Conservation (phyloP, 2,113 vertebrate species). For the Lepus americanus region DNA sequence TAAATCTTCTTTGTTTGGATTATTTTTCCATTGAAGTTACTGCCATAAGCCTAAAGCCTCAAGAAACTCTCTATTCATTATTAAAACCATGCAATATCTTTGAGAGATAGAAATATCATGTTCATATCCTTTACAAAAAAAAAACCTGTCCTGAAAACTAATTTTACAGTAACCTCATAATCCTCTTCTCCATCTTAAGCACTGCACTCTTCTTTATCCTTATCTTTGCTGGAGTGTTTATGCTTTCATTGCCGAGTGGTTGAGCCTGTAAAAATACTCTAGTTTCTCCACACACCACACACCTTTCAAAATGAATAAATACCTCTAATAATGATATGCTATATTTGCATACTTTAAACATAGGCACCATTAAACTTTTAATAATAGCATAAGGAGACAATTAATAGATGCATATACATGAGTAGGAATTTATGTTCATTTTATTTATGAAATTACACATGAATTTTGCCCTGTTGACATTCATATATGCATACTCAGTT, state of each 20-base stretch:
- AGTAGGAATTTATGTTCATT: constrained; percentile 1
- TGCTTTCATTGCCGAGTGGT: neutral
- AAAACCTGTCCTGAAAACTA: neutral
- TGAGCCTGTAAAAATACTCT: neutral
- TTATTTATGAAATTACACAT: constrained; percentile 48
- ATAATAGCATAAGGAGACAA: neutral
- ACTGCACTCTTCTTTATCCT: neutral
- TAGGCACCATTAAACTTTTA: constrained; percentile 12
- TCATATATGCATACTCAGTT: neutral
- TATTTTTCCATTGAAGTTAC: neutral
- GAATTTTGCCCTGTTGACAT: constrained; percentile 27
- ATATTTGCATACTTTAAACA: constrained; percentile 25
- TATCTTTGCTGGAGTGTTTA: neutral
- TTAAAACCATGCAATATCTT: neutral
- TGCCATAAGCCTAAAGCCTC: neutral
- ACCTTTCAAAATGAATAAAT: constrained; percentile 1
- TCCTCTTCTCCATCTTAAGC: neutral
- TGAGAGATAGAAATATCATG: neutral
- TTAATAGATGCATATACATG: neutral
- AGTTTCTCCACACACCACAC: neutral
- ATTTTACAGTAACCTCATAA: neutral
- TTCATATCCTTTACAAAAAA: constrained; percentile 17
- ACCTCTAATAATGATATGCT: neutral
- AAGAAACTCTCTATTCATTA: neutral
- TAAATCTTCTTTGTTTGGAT: neutral